Conservation (phyloP, 2,888 invertebrate genomes). For the Marasmarcha lunaedactyla region DNA sequence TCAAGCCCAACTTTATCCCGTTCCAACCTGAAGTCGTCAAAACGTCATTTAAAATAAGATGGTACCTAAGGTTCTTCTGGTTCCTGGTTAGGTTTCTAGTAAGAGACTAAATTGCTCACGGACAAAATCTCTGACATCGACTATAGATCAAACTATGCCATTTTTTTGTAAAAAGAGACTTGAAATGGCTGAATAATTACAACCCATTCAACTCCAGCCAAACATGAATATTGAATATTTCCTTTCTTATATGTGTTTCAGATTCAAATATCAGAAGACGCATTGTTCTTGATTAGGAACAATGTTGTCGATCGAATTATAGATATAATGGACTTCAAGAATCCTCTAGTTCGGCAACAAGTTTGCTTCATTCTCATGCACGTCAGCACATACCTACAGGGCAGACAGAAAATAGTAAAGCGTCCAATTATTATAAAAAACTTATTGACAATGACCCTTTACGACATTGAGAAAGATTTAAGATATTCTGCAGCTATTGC, state of each 20-base stretch:
- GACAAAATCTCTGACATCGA: too few species aligned
- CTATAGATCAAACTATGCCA: too few species aligned
- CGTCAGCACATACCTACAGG: conserved; percentile 36
- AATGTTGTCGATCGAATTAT: conserved; percentile 44
- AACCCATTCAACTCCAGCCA: too few species aligned
- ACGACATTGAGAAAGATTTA: conserved; percentile 30
- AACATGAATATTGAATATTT: too few species aligned
- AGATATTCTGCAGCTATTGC: conserved; percentile 46
- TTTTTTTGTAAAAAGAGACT: too few species aligned
- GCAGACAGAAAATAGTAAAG: conserved; percentile 34
- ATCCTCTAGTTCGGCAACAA: conserved; percentile 48
- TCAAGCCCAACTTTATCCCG: too few species aligned
- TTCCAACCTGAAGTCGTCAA: too few species aligned
- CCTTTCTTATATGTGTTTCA: conserved; percentile 18
- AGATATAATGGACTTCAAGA: conserved; percentile 34
- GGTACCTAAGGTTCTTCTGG: too few species aligned
- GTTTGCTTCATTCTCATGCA: conserved; percentile 38
- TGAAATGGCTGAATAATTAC: too few species aligned
- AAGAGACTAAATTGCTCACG: too few species aligned
- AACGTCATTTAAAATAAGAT: too few species aligned
- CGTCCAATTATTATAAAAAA: conserved; percentile 33
- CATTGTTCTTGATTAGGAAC: conserved; percentile 38
- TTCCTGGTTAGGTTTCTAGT: too few species aligned
- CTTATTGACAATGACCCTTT: conserved; percentile 33
- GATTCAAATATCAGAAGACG: conserved; percentile 51